Evolutionary conservation across 1,140 invertebrate species (phyloP), one percentile per base, ranked within the genome.

Genomic region (Aricia agestis): DNA sequence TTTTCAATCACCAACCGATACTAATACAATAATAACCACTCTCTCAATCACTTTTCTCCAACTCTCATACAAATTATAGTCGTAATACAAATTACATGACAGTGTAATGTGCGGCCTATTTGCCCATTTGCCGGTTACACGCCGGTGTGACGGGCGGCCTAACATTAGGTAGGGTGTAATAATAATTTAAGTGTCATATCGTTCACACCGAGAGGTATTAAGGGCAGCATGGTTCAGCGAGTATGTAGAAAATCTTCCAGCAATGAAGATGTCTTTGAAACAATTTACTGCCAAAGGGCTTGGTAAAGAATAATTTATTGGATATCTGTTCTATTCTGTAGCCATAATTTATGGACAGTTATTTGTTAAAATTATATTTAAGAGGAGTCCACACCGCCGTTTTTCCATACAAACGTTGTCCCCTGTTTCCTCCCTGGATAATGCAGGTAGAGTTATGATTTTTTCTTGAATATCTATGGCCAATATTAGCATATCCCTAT

Each of bases 131-230:
- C 59, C 59, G 59, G 10, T 45, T 67, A 42, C 36, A 67, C 36
- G 66, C 32, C 66, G 17, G 36, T 67, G 66, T 42, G 42, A 67
- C 36, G 18, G 10, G 66, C 66, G n/a, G 66, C 66, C 66, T 63
- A 63, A 52, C 66, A 67, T 67, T 67, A 67, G 66, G 66, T 17
- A 11, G n/a, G 41, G 32, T 63, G 45, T 52, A 52, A 52, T 52
- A 52, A 52, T 52, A 52, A 52, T 52, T 52, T 52, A 52, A 52
- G 45, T 52, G 45, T 52, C 45, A 52, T 52, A 52, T 52, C 45
- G 45, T 52, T 52, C 45, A 52, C 45, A 52, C 45, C 45, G 45
- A 11, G 45, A 4, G 45, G 11, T 52, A 52, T 52, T 52, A 52
- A 52, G 45, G 45, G 45, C 45, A 52, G 1, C 45, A 52, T 52